A percentile compares a stretch with the other conserved stretches of the same genome.
phyloP scores from a whole-genome alignment of 2,113 vertebrate species.

The Prionailurus viverrinus region DNA sequence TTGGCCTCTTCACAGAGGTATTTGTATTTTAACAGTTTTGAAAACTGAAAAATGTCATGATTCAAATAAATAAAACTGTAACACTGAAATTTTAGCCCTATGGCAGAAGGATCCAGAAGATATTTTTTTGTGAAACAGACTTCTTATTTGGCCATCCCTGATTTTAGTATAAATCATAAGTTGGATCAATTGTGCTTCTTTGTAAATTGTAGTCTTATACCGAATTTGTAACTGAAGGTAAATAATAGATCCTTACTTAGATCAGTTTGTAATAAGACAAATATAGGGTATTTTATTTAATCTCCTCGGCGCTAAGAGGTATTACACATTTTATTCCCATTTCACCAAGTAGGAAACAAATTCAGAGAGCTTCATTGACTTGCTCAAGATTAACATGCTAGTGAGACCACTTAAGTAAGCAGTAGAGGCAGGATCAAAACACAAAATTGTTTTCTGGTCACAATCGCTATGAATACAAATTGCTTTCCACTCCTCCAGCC shows the following conservation, averaged over 20 bases:
- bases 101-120: not conserved
- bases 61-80: constrained; percentile 49
- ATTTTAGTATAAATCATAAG: constrained; percentile 27
- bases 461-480: not conserved
- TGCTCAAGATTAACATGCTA: not conserved
- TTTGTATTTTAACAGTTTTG: constrained; percentile 57
- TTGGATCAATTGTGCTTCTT: not conserved
- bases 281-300: constrained; percentile 43
- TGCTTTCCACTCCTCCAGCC: not conserved
- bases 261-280: constrained; percentile 43
- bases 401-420: not conserved
- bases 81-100: not conserved
- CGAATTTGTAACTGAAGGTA: constrained; percentile 39
- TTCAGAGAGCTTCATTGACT: not conserved
- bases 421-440: constrained; percentile 20
- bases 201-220: not conserved
- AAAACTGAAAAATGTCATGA: constrained; percentile 45
- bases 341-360: constrained; percentile 54
- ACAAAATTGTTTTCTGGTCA: not conserved
- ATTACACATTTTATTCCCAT: constrained; percentile 42
- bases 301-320: constrained; percentile 19
- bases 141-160: not conserved
- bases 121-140: not conserved
- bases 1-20: constrained; percentile 15
- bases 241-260: not conserved